A percentile compares a stretch with the other conserved stretches of the same genome.
Evolutionary conservation across 2,113 vertebrate genomes (phyloP).

Genomic region (Hippolais icterina): DNA sequence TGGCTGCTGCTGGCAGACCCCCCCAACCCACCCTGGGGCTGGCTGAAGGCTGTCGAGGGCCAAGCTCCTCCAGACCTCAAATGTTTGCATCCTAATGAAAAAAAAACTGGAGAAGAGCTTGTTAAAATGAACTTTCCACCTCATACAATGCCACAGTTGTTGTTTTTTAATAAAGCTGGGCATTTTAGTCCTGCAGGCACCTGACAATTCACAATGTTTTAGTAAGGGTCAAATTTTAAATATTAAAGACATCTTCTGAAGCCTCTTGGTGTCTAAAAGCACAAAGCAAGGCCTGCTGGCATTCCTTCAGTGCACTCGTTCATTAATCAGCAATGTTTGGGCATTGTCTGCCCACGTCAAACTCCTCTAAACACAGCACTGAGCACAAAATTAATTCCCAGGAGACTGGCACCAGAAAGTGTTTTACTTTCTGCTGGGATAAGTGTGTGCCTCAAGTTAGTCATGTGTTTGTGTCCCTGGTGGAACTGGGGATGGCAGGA

Average conservation of each 20-base stretch:
- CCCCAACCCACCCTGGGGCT: not conserved
- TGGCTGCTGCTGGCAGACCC: not conserved
- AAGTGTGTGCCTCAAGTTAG: not conserved
- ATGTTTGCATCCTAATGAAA: not conserved
- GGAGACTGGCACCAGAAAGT: not conserved
- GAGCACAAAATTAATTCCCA: not conserved
- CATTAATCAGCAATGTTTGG: not conserved
- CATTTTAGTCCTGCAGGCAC: not conserved
- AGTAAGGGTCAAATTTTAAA: conserved; percentile 22
- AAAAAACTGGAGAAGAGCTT: not conserved
- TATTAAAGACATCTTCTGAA: conserved; percentile 22
- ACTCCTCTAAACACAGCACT: not conserved
- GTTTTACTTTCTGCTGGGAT: not conserved
- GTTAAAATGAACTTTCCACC: not conserved
- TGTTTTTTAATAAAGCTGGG: not conserved
- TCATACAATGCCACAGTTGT: not conserved
- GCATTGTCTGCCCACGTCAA: not conserved
- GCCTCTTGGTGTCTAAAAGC: not conserved
- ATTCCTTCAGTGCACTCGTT: not conserved
- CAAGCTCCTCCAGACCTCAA: not conserved
- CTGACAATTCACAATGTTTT: not conserved
- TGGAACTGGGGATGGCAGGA: not conserved
- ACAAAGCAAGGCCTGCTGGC: not conserved
- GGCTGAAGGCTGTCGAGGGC: not conserved
- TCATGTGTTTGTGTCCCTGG: conserved; percentile 13